Evolutionary conservation across 2,888 invertebrate genomes (phyloP), one percentile per base, ranked within the genome.

Genomic region (Pristionchus maxplancki): DNA sequence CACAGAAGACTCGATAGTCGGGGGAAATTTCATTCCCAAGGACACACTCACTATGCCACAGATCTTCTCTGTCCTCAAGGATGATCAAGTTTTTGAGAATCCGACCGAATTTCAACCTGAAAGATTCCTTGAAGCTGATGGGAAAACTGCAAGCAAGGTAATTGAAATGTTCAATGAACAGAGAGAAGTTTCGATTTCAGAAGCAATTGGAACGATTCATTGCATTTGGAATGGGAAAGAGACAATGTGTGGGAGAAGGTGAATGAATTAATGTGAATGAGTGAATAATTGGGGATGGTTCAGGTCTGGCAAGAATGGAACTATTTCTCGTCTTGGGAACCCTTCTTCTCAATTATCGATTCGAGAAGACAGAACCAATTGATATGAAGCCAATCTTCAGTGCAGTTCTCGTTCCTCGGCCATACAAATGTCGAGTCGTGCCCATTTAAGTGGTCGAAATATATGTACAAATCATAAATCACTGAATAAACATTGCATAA

Each of bases 111-210:
- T 93, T 87, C 86, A 89, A 1, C 93, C 93, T 15, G 91, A 90
- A 13, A 74, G 91, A 81, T 92, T 91, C 86, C 88, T 93, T 8
- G 64, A 85, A n/a, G 85, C 83, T 0, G 92, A 92, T 71, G 90
- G 91, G n/a, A 89, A 89, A 67, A 90, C 91, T 0, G 67, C 88
- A 6, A 90, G 90, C 31, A 91, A 91, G 89, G 91, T 91, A 44
- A 40, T 17, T 24, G 31, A 4, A 9, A 4, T 24, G 6, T 20
- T n/a, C n/a, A 20, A 24, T 13, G 78, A 40, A 44, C 11, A 4
- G 17, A 50, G 81, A 28, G 34, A 28, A 1, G n/a, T 15, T 31
- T 5, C 31, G 8, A 24, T 40, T 85, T 62, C 28, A 85, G 71
- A 87, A 87, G 53, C 58, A 34, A 31, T 34, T 87, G 71, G 86